These are phyloP conservation scores for Actias luna DNA, from an alignment of 2,888 invertebrate genomes.

Conservation along the genomic window DNA sequence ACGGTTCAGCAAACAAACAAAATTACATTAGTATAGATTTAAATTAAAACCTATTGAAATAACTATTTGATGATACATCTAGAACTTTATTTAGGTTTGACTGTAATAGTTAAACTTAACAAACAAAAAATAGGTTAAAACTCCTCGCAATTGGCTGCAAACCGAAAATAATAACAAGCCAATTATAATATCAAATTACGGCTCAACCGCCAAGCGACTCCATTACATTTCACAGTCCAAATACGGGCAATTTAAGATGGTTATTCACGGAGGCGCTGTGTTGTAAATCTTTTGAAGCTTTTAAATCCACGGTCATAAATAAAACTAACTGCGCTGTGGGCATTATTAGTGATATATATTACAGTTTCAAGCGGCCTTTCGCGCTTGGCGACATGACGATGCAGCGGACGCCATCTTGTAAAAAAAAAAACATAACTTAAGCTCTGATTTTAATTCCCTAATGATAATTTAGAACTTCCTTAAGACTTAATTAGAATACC, in stretches of 20 bases:
- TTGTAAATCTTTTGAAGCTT: constrained; percentile 41
- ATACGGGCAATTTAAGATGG: constrained; percentile 5
- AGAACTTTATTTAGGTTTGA: background rate
- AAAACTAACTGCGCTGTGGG: constrained; percentile 39
- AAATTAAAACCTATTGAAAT: no score
- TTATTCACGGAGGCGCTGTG: constrained; percentile 19
- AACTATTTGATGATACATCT: background rate
- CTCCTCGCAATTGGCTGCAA: background rate
- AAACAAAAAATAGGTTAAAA: background rate
- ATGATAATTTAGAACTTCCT: background rate
- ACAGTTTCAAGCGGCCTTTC: background rate
- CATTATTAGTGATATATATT: constrained; percentile 33
- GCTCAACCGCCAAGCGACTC: constrained; percentile 5
- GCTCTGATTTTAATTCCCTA: background rate
- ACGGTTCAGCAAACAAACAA: no score
- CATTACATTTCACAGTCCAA: constrained; percentile 6
- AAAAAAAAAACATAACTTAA: background rate
- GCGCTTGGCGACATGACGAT: background rate
- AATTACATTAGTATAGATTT: no score
- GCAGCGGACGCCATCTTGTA: background rate
- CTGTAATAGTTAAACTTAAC: background rate
- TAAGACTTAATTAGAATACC: no score
- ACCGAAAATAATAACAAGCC: background rate
- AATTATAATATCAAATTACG: constrained; percentile 3
- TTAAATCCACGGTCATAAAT: constrained; percentile 40